Base-by-base conservation (phyloP, 2,797 vertebrate species). In the Pagetopsis macropterus region DNA sequence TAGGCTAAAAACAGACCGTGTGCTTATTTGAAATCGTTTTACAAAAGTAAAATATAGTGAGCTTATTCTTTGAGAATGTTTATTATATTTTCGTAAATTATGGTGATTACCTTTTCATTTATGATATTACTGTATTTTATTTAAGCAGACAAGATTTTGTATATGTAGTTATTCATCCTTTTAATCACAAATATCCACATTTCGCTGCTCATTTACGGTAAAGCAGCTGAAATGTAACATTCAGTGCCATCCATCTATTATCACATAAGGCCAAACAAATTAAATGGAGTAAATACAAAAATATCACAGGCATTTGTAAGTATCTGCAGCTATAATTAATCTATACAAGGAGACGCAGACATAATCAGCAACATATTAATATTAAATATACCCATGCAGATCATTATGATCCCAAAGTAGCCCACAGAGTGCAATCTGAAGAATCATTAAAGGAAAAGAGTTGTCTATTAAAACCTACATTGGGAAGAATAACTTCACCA, bases 341-440 rank as follows among this genome's bases (percentile, higher is more conserved):
- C 37, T 67, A 50, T 58, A 23, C 41, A 19, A 51, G n/a, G n/a
- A 40, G 14, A 55, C 46, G 33, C 57, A 67, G 52, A 56, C 52
- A 64, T 15, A 68, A 57, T 69, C 60, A 73, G 44, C 31, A 37
- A 50, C 9, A 54, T 60, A 71, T 55, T 19, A 48, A 10, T 2
- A 62, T 60, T 57, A 43, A 66, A 78, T 33, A 54, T 66, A 21
- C 14, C 41, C 3, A 74, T 69, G 46, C 56, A 46, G 33, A 70
- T 16, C 16, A 48, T 72, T 51, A 56, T 55, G 49, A 76, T 70
- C 7, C 19, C 56, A 51, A 59, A 48, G 52, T 33, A 31, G 23
- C 2, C 7, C 17, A 49, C 50, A 48, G 13, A 62, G 58, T 52
- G 52, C 12, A 1, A 60, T 49, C 40, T 56, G 73, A 57, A 56